Evolutionary conservation across 2,888 invertebrate species (phyloP), one percentile per base, ranked within the genome.

Genomic region (Polydrusus tereticollis): DNA sequence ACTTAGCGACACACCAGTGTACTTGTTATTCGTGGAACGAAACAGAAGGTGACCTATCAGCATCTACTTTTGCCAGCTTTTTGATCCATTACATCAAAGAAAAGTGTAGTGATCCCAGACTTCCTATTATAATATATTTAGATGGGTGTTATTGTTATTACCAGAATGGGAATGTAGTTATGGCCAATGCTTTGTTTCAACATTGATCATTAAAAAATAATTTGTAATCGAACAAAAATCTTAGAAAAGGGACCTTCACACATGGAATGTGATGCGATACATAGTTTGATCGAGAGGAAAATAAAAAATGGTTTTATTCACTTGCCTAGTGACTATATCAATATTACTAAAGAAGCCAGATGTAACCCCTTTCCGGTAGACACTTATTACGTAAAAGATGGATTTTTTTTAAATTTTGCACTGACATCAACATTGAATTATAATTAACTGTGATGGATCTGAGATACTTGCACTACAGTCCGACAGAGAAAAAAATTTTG

Each of bases 101-200:
- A 36, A 58, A 55, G 43, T 72, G 26, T 12, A 62, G 14, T 23
- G 14, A 7, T 45, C 41, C 16, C 50, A 75, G 74, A 52, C 69
- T 73, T 10, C 76, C 76, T 10, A 60, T 81, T 18, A 74, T 81
- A 20, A 71, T 81, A 16, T 81, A 76, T 57, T 78, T 76, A 47
- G 79, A 81, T 74, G 78, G 78, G 2, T 82, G 81, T 67, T 75
- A 75, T 0, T 82, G 81, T 67, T 75, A 75, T 0, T 72, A 74
- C 38, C 81, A 81, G 73, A 81, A 82, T 67, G 45, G 77, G 57
- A 80, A 80, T 70, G 58, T 70, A 2, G 36, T 47, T 18, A 63
- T 63, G 47, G 16, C 63, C 36, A 63, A 47, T 29, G 63, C 63
- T 21, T 16, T 63, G 16, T 18, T 60, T 36, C 60, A 71, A 20